Conservation (phyloP, 1,140 invertebrate species). For the Adoxophyes honmai region DNA sequence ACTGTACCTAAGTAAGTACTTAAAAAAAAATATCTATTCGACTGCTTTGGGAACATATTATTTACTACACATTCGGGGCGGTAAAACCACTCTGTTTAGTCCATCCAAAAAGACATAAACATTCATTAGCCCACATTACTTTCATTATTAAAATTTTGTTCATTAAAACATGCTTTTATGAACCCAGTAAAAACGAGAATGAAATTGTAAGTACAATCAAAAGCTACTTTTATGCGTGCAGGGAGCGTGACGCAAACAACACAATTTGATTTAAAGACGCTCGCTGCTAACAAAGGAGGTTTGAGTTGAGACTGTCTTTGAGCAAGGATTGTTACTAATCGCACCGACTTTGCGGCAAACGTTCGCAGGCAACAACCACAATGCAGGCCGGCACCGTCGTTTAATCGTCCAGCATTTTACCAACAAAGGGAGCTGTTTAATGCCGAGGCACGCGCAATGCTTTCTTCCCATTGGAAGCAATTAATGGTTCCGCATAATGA, state of each 20-base stretch:
- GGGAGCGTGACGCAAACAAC: neutral
- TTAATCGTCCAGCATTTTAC: slow-evolving; percentile 53
- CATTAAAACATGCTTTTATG: too few species aligned
- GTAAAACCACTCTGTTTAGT: too few species aligned
- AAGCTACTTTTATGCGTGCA: neutral
- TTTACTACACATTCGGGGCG: too few species aligned
- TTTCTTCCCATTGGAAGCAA: slow-evolving; percentile 46
- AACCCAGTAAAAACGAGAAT: too few species aligned
- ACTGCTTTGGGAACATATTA: too few species aligned
- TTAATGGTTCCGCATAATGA: slow-evolving; percentile 49
- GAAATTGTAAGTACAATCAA: too few species aligned
- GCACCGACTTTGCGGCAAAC: slow-evolving; percentile 34
- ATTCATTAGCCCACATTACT: too few species aligned
- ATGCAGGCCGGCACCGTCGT: slow-evolving; percentile 37
- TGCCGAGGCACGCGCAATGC: slow-evolving; percentile 56
- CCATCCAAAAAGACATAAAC: too few species aligned
- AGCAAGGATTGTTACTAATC: slow-evolving; percentile 33
- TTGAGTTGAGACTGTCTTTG: slow-evolving; percentile 20
- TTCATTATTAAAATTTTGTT: too few species aligned
- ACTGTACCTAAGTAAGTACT: too few species aligned
- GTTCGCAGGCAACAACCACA: slow-evolving; percentile 41
- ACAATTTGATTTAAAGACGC: neutral
- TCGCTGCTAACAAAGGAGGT: neutral
- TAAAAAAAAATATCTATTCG: too few species aligned
- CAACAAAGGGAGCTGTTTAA: slow-evolving; percentile 71